Percentiles rank a stretch among this genome's conserved stretches.
These are phyloP conservation scores for Pollenia labialis DNA, from an alignment of 2,888 invertebrate genomes.

Conservation along the genomic window DNA sequence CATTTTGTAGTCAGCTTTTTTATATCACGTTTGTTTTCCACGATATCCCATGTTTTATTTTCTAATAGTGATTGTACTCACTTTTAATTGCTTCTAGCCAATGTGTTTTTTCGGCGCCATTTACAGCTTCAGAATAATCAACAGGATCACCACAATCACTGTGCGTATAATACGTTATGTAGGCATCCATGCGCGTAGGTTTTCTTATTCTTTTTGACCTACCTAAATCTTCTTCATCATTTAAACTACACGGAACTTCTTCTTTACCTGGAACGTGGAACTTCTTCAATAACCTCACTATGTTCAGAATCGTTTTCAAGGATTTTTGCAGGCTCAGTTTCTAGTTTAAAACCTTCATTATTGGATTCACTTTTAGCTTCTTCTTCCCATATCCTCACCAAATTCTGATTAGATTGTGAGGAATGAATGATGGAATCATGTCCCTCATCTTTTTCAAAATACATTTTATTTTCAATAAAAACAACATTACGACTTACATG, in stretches of 20 bases:
- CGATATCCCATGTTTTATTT: slow-evolving; percentile 83
- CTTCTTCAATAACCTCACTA: slow-evolving; percentile 9
- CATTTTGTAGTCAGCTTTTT: slow-evolving; percentile 59
- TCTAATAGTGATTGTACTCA: slow-evolving; percentile 47
- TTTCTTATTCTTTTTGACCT: slow-evolving; percentile 38
- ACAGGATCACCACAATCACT: slow-evolving; percentile 20
- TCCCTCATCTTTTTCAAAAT: background rate
- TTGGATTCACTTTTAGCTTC: slow-evolving; percentile 8
- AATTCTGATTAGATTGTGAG: slow-evolving; percentile 31
- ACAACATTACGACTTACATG: slow-evolving; percentile 41
- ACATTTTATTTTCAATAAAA: slow-evolving; percentile 34
- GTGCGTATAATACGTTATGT: slow-evolving; percentile 31
- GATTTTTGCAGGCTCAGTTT: slow-evolving; percentile 2
- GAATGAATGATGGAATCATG: background rate
- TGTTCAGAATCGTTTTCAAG: slow-evolving; percentile 2
- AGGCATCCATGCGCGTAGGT: slow-evolving; percentile 30
- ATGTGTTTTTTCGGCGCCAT: background rate
- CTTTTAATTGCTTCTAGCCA: slow-evolving; percentile 44
- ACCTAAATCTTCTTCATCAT: slow-evolving; percentile 15
- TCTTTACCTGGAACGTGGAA: background rate
- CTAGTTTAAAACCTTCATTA: slow-evolving; percentile 17
- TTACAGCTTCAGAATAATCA: slow-evolving; percentile 28
- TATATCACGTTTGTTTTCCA: slow-evolving; percentile 18
- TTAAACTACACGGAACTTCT: background rate
- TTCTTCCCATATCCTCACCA: slow-evolving; percentile 32